phyloP scores from a whole-genome alignment of 1,140 invertebrate genomes.

The Zeugodacus cucurbitae region DNA sequence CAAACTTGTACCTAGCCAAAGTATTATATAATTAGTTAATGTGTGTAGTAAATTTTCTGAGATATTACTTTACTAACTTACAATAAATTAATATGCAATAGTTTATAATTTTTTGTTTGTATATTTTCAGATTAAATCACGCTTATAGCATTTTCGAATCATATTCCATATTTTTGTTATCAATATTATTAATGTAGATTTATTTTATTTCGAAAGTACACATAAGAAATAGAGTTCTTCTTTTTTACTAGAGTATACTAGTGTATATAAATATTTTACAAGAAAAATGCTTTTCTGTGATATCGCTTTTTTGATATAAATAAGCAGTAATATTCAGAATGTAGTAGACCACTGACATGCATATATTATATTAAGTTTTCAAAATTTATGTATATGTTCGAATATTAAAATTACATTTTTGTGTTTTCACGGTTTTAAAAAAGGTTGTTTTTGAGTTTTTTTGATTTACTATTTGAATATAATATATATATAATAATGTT shows the following conservation, averaged over 20 bases:
- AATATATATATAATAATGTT: not conserved
- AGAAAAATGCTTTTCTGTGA: not conserved
- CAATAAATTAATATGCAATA: not conserved
- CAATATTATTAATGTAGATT: not conserved
- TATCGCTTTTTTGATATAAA: not conserved
- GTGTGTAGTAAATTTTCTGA: not conserved
- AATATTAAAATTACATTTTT: not conserved
- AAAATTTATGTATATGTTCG: not conserved
- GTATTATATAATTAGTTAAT: not conserved
- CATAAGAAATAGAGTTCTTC: not conserved
- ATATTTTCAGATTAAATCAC: not conserved
- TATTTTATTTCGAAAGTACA: conserved; percentile 15
- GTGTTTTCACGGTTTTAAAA: too few relatives aligned
- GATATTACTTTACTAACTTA: not conserved
- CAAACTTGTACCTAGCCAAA: not conserved
- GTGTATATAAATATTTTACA: not conserved
- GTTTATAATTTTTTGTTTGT: not conserved
- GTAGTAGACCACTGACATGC: not conserved
- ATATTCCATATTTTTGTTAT: not conserved
- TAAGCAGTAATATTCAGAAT: not conserved
- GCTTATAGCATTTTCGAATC: not conserved
- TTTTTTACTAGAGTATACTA: not conserved
- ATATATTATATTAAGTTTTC: not conserved
- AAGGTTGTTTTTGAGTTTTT: too few relatives aligned
- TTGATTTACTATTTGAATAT: too few relatives aligned